A percentile compares a stretch with the other conserved stretches of the same genome.
Conservation (phyloP, 2,888 invertebrate genomes). For the Dorcus hopei region DNA sequence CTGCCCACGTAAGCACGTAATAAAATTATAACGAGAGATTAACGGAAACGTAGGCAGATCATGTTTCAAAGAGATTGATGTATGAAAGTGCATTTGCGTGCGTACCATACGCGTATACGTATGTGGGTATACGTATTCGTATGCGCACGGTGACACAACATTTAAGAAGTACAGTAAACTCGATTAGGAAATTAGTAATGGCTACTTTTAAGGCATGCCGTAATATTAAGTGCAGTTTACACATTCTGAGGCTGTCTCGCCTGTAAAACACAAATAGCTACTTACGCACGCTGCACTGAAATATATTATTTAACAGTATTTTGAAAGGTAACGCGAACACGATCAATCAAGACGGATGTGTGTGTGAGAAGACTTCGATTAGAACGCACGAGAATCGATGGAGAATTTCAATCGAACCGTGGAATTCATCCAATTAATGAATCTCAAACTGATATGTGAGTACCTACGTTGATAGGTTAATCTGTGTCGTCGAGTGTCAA, state of each 20-base stretch:
- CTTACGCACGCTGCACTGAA: not conserved
- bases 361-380: not conserved
- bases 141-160: not conserved
- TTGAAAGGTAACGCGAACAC: slow-evolving; percentile 1
- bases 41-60: slow-evolving; percentile 18
- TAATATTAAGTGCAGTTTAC: too few species aligned
- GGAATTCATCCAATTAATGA: too few species aligned
- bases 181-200: too few species aligned
- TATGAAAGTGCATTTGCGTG: slow-evolving; percentile 5
- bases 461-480: too few species aligned
- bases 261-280: too few species aligned
- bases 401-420: too few species aligned
- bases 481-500: too few species aligned
- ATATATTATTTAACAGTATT: not conserved
- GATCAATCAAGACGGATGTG: not conserved
- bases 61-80: slow-evolving; percentile 18
- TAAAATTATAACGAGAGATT: slow-evolving; percentile 19
- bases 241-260: too few species aligned
- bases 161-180: not conserved
- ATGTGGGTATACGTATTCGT: not conserved
- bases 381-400: too few species aligned
- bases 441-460: too few species aligned
- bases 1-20: slow-evolving; percentile 12
- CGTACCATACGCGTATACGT: slow-evolving; percentile 2
- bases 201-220: too few species aligned